Evolutionary conservation across 2,797 vertebrate genomes (phyloP).

Genomic region (Melanotaenia trifasciata): DNA sequence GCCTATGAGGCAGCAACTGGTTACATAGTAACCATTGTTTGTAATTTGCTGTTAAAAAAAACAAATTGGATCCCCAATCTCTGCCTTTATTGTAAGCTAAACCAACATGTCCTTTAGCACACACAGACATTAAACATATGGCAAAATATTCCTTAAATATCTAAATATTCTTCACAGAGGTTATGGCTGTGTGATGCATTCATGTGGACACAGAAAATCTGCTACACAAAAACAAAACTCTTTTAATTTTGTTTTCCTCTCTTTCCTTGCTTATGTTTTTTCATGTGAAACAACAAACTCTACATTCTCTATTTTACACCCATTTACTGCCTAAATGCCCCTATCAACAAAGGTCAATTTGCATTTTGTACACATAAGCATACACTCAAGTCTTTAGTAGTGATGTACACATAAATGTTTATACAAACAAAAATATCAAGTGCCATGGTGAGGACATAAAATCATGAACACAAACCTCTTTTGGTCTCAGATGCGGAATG

Average conservation of each 20-base stretch:
- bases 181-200: background rate
- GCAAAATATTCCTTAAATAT: background rate
- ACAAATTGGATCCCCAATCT: background rate
- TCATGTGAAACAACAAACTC: constrained; percentile 18
- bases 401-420: background rate
- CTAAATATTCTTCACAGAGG: no score
- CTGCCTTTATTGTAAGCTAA: background rate
- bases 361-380: constrained; percentile 11
- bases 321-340: constrained; percentile 35
- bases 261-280: constrained; percentile 14
- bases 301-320: constrained; percentile 16
- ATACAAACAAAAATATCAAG: constrained; percentile 9
- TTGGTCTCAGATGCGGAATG: constrained; percentile 43
- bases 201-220: constrained; percentile 6
- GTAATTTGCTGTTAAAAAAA: background rate
- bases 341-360: constrained; percentile 50
- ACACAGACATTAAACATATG: constrained; percentile 7
- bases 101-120: background rate
- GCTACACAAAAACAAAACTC: background rate
- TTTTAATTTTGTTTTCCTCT: background rate
- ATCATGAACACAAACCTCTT: constrained; percentile 33
- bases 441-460: constrained; percentile 32
- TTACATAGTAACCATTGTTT: background rate
- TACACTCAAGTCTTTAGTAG: constrained; percentile 22
- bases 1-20: background rate